These are phyloP conservation scores for Lepisosteus oculatus DNA, from an alignment of 2,113 vertebrate species.

Conservation along the genomic window DNA sequence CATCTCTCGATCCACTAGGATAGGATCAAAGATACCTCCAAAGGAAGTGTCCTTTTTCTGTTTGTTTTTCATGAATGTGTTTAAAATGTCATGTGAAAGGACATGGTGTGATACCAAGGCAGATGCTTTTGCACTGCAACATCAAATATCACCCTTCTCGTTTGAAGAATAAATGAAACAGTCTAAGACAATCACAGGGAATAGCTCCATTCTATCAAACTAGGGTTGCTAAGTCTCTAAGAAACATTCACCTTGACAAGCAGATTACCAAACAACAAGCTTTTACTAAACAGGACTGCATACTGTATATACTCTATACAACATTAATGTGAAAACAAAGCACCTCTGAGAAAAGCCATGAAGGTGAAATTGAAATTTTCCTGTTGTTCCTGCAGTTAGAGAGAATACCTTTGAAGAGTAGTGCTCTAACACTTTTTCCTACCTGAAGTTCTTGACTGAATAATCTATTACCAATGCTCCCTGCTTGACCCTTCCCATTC, in stretches of 20 bases:
- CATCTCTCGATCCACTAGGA: too few relatives aligned
- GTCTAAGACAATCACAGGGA: conserved; percentile 34
- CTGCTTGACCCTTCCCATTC: too few relatives aligned
- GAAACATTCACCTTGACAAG: conserved; percentile 40
- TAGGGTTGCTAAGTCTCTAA: conserved; percentile 29
- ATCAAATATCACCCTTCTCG: conserved; percentile 43
- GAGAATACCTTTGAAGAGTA: too few relatives aligned
- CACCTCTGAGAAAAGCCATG: neutral
- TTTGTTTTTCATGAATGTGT: conserved; percentile 14
- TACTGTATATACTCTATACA: neutral
- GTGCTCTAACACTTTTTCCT: too few relatives aligned
- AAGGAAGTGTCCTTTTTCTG: too few relatives aligned
- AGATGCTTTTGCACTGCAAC: conserved; percentile 52
- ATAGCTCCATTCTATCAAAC: conserved; percentile 16
- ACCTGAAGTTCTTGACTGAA: too few relatives aligned
- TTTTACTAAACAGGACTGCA: too few relatives aligned
- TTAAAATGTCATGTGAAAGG: conserved; percentile 12
- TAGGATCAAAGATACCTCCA: too few relatives aligned
- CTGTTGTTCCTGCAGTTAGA: too few relatives aligned
- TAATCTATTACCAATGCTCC: too few relatives aligned
- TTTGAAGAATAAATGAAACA: conserved; percentile 39
- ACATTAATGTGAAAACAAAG: neutral
- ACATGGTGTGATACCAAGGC: conserved; percentile 11
- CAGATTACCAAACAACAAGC: neutral
- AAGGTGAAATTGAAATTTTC: too few relatives aligned